Evolutionary conservation across 2,113 vertebrate genomes (phyloP), one percentile per base, ranked within the genome.

Genomic region (Dissostichus mawsoni): DNA sequence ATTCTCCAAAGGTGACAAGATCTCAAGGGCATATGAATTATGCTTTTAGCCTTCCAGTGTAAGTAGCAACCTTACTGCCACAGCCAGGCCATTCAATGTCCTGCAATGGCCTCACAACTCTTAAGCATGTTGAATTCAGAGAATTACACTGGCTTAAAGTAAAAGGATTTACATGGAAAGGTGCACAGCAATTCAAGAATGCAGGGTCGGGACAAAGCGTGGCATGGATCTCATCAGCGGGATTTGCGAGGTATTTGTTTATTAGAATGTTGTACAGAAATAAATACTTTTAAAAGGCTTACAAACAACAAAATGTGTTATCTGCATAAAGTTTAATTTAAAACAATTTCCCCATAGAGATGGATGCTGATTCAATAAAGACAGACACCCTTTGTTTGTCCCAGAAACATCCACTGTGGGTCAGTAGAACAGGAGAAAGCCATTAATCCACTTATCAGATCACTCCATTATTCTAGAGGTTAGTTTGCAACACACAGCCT

Each of bases 391-490:
- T 51, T 47, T 69, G 50, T 58, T 80, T 58, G 44, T 83, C 68
- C 81, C 44, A 45, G 0, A 16, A 36, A 47, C 66, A 36, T 5
- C 36, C 77, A 55, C 78, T 50, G 55, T 74, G 33, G 79, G 86
- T 88, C 82, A 90, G 82, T 83, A 73, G 81, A 73, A 80, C 82
- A 79, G 73, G 67, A 65, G 64, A 29, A 29, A 29, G 75, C 64
- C 81, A 67, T 78, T 88, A 90, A 93, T 91, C 92, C 87, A 72
- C 45, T 93, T 89, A 92, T 74, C 78, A 84, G 87, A 87, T 90
- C 64, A 89, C 87, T 83, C 81, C 66, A 61, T 87, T 89, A 81
- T 82, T 77, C 51, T 53, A 17, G 73, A 83, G 91, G 88, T 92
- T 90, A 92, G 18, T 10, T 55, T 17, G 18, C 41, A 8, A 8